Conservation (phyloP, 2,888 invertebrate species). For the Smittia aterrima region DNA sequence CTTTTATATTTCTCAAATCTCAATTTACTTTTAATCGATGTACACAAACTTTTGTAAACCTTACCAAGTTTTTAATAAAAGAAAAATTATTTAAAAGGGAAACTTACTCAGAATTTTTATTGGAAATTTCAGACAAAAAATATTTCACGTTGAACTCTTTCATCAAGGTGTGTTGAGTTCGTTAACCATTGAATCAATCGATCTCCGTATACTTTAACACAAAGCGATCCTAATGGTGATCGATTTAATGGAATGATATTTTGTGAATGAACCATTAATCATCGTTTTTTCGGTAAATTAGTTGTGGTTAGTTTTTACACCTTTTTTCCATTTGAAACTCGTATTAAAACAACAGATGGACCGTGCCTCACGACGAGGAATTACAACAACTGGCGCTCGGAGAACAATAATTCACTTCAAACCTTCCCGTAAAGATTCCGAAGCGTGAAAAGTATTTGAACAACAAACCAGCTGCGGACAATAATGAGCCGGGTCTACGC, state of each 20-base stretch:
- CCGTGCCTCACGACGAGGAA: neutral
- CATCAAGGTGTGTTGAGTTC: too few relatives aligned
- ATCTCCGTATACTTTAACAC: too few relatives aligned
- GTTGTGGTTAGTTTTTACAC: constrained; percentile 9
- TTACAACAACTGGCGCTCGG: neutral
- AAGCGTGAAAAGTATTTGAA: constrained; percentile 5
- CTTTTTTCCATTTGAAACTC: neutral
- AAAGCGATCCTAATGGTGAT: neutral
- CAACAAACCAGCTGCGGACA: neutral
- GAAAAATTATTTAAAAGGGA: too few relatives aligned
- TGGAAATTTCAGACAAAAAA: too few relatives aligned
- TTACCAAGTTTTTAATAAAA: too few relatives aligned
- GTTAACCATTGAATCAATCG: too few relatives aligned
- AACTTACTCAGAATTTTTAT: too few relatives aligned
- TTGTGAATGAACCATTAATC: neutral
- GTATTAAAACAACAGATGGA: constrained; percentile 5
- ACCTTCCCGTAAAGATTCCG: neutral
- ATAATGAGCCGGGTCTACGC: neutral
- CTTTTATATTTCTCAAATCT: too few relatives aligned
- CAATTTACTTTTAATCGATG: too few relatives aligned
- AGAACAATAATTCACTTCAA: neutral
- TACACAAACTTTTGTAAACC: too few relatives aligned
- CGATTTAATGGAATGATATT: constrained; percentile 13
- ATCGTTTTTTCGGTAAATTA: neutral
- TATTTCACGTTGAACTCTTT: too few relatives aligned